phyloP scores from a whole-genome alignment of 2,797 vertebrate species.

The Podarcis lilfordi region DNA sequence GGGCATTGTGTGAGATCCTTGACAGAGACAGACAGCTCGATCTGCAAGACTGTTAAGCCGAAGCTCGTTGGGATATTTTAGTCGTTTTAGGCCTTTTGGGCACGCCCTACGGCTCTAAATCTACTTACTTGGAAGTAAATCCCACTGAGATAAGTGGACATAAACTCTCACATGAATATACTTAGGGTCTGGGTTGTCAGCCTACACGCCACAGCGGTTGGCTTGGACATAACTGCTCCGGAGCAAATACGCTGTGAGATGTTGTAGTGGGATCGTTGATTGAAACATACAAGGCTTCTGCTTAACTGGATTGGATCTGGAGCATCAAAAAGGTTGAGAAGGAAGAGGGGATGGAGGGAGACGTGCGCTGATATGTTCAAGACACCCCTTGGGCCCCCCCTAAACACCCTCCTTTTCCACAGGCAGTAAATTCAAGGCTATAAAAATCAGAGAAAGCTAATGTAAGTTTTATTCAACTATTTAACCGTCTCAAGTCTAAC shows the following conservation, averaged over 20 bases:
- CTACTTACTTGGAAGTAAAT: conserved; percentile 15
- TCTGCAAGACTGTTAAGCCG: not conserved
- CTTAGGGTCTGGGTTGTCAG: not conserved
- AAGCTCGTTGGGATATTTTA: not conserved
- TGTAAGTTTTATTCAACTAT: conserved; percentile 88
- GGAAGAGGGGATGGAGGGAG: not conserved
- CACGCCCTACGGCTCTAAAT: not conserved
- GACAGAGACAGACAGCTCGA: not conserved
- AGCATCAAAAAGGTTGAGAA: not conserved
- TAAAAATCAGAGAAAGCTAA: conserved; percentile 86
- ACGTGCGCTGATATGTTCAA: conserved; percentile 2
- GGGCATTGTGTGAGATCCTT: not conserved
- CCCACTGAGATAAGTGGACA: not conserved
- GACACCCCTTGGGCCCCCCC: not conserved
- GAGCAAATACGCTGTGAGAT: not conserved
- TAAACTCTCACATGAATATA: not conserved
- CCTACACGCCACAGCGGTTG: not conserved
- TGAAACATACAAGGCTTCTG: not conserved
- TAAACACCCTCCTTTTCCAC: conserved; percentile 77
- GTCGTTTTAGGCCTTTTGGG: no score
- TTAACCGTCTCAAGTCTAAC: conserved; percentile 80
- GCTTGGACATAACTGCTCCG: not conserved
- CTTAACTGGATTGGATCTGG: not conserved
- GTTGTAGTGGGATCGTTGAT: not conserved
- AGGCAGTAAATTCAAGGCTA: conserved; percentile 86